Conservation (phyloP, 2,888 invertebrate species). For the Pammene aurita region DNA sequence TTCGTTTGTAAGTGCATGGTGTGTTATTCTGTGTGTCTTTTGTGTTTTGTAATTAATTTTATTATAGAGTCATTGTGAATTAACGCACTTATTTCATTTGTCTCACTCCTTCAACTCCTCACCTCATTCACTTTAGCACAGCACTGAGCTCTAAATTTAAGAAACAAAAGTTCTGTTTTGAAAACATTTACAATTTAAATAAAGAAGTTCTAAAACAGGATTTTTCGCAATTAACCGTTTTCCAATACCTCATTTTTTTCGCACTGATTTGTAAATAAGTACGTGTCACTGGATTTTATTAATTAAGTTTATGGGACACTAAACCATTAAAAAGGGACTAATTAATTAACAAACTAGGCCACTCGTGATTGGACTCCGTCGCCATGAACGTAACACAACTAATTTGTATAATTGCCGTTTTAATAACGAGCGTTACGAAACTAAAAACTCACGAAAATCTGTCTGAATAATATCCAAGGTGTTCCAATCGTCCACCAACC, state of each 20-base stretch:
- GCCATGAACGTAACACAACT: slow-evolving; percentile 60
- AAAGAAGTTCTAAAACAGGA: slow-evolving; percentile 41
- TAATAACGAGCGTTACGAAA: slow-evolving; percentile 43
- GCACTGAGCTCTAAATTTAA: slow-evolving; percentile 49
- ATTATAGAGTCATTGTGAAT: slow-evolving; percentile 78
- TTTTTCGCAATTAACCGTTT: slow-evolving; percentile 33
- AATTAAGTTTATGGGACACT: slow-evolving; percentile 35
- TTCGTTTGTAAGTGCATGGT: slow-evolving; percentile 82
- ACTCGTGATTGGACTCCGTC: slow-evolving; percentile 39
- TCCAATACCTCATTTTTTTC: slow-evolving; percentile 17
- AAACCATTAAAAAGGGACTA: slow-evolving; percentile 43
- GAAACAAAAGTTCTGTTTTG: slow-evolving; percentile 52
- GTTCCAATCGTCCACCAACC: neutral
- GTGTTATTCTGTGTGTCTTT: slow-evolving; percentile 74
- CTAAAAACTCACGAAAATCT: slow-evolving; percentile 40
- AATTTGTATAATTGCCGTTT: slow-evolving; percentile 55
- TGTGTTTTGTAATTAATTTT: slow-evolving; percentile 80
- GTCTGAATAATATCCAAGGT: slow-evolving; percentile 28
- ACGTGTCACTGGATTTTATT: slow-evolving; percentile 22
- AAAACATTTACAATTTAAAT: neutral
- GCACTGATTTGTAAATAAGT: slow-evolving; percentile 36
- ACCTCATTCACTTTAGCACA: slow-evolving; percentile 61
- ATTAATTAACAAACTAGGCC: slow-evolving; percentile 38
- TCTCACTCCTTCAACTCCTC: slow-evolving; percentile 69
- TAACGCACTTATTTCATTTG: slow-evolving; percentile 81